Evolutionary conservation across 2,797 vertebrate genomes (phyloP), one percentile per base, ranked within the genome.

Genomic region (Choloepus didactylus): DNA sequence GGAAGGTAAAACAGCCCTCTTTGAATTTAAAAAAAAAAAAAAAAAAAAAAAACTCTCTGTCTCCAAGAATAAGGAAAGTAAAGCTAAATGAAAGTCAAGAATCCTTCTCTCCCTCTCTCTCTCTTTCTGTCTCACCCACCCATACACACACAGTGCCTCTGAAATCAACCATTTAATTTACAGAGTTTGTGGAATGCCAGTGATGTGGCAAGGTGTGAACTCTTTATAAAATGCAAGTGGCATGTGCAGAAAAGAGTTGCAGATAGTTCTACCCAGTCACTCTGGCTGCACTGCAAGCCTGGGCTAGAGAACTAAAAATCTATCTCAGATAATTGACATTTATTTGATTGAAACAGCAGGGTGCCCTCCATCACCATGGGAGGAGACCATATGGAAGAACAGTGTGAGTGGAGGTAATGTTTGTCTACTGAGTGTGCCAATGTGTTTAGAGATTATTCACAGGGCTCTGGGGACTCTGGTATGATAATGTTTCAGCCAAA

Each of bases 301-400:
- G 56, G 0, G 60, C 97, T 97, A 5, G 41, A 96, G 95, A 98
- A 98, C 98, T 98, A 98, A 98, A 98, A 98, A 98, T 99, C 98
- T 98, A 98, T 99, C 99, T 99, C 98, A 98, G 98, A 98, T 99
- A 99, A 99, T 99, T 99, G 99, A 99, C 99, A 98, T 99, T 99
- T 99, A 99, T 99, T 98, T 99, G 99, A 99, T 99, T 98, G 98
- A 98, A 99, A 98, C 98, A 99, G 98, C 98, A 98, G 99, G 99
- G 98, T 98, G 98, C 98, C 98, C 98, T 98, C 97, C 98, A 98
- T 98, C 98, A 99, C 98, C 98, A 98, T 98, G 98, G 98, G 98
- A 99, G 98, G 98, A 98, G 98, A 98, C 98, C 99, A 99, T 99
- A 99, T 99, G 98, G 98, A 99, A 98, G 98, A 98, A 98, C 98